Percentiles rank a stretch among this genome's conserved stretches.
Evolutionary conservation across 2,797 vertebrate genomes (phyloP).

Genomic region (Thripadectes ignobilis): DNA sequence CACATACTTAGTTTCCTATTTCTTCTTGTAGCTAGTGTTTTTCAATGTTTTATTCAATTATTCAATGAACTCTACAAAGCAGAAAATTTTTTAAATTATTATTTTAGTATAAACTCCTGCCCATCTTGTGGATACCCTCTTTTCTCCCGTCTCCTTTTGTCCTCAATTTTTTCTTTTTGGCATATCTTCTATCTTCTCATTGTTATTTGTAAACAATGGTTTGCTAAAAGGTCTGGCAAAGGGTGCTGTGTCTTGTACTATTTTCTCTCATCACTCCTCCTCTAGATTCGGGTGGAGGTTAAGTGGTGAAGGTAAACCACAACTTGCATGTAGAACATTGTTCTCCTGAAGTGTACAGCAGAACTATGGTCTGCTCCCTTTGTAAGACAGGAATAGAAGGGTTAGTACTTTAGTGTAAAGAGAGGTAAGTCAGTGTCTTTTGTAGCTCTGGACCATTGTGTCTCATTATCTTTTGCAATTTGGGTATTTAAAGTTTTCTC

Average conservation of each 20-base stretch:
- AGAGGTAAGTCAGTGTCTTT: neutral
- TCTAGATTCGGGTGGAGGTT: neutral
- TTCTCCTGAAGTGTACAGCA: neutral
- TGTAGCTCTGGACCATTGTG: neutral
- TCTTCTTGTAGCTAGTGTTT: neutral
- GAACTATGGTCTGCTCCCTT: neutral
- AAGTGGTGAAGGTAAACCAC: neutral
- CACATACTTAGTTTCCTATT: neutral
- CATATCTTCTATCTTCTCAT: neutral
- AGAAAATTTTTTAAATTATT: neutral
- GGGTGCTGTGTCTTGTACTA: accelerated
- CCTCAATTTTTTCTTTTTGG: neutral
- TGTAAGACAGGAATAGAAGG: neutral
- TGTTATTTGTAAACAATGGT: neutral
- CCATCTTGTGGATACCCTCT: neutral
- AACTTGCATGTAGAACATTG: neutral
- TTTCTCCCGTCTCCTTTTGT: accelerated
- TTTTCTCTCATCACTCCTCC: neutral
- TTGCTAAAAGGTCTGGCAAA: neutral
- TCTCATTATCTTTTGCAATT: neutral
- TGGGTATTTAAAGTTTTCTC: neutral
- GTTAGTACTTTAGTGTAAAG: neutral
- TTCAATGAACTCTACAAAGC: neutral
- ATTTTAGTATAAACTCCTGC: neutral
- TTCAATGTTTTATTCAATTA: neutral